Evolutionary conservation across 2,888 invertebrate species (phyloP).

Genomic region (Ophion obscuratus): DNA sequence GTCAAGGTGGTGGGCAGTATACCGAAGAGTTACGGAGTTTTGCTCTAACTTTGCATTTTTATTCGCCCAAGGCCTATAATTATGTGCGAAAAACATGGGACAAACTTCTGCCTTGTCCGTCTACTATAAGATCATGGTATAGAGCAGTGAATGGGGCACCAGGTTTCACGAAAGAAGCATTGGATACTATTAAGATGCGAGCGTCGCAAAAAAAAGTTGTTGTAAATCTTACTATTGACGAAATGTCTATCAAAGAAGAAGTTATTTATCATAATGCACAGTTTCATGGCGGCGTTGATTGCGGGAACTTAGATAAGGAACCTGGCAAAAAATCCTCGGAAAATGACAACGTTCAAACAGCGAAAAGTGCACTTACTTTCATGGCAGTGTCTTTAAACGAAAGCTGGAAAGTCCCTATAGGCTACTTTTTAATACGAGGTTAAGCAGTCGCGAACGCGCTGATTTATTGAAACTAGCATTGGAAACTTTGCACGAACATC

Average conservation of each 20-base stretch:
- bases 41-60: constrained; percentile 77
- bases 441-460: constrained; percentile 48
- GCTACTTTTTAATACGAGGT: constrained; percentile 64
- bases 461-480: constrained; percentile 51
- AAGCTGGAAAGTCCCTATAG: constrained; percentile 63
- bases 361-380: constrained; percentile 37
- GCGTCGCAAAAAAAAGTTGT: constrained; percentile 55
- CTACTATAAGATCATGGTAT: constrained; percentile 78
- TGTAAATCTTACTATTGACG: constrained; percentile 73
- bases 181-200: constrained; percentile 47
- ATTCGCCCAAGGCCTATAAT: constrained; percentile 77
- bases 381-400: constrained; percentile 64
- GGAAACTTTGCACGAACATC: constrained; percentile 35
- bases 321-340: constrained; percentile 67
- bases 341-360: constrained; percentile 62
- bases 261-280: constrained; percentile 70
- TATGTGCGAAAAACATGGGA: constrained; percentile 78
- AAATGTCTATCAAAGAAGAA: constrained; percentile 73
- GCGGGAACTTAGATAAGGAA: neutral
- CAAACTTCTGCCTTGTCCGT: constrained; percentile 73
- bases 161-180: constrained; percentile 71
- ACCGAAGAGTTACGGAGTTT: constrained; percentile 59
- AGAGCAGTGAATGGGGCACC: constrained; percentile 74
- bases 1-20: constrained; percentile 14
- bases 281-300: constrained; percentile 72